Evolutionary conservation across 2,797 vertebrate genomes (phyloP).

Genomic region (Clarias platycephalus): DNA sequence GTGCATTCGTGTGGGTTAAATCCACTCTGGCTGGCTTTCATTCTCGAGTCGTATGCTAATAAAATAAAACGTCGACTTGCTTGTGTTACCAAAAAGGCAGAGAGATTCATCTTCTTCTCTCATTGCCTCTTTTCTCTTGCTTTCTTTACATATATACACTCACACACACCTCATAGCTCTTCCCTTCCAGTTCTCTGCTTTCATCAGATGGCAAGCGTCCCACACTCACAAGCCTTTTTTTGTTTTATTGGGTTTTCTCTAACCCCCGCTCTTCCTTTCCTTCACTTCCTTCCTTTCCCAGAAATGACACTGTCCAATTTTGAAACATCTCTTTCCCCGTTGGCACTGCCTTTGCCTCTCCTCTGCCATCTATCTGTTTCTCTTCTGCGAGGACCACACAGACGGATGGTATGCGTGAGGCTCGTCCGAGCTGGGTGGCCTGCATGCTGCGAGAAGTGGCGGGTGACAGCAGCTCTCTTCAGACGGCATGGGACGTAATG

Average conservation of each 20-base stretch:
- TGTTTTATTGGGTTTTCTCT: slow-evolving; percentile 46
- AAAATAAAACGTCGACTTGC: slow-evolving; percentile 32
- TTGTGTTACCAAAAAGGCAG: slow-evolving; percentile 41
- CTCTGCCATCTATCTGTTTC: slow-evolving; percentile 71
- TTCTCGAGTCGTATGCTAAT: slow-evolving; percentile 4
- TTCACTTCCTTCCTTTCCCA: slow-evolving; percentile 64
- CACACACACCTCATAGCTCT: slow-evolving; percentile 26
- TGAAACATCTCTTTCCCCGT: slow-evolving; percentile 74
- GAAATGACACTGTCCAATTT: slow-evolving; percentile 80
- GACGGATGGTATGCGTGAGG: slow-evolving; percentile 78
- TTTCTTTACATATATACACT: slow-evolving; percentile 5
- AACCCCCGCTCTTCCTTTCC: slow-evolving; percentile 26
- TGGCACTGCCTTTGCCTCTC: slow-evolving; percentile 67
- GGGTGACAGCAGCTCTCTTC: slow-evolving; percentile 79
- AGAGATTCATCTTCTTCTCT: slow-evolving; percentile 51
- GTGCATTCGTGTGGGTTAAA: slow-evolving; percentile 34
- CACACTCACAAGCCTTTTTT: slow-evolving; percentile 54
- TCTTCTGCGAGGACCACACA: slow-evolving; percentile 81
- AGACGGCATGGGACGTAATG: slow-evolving; percentile 77
- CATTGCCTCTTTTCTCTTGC: slow-evolving; percentile 2
- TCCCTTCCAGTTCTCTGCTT: slow-evolving; percentile 48
- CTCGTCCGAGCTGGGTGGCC: slow-evolving; percentile 81
- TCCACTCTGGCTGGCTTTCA: slow-evolving; percentile 44
- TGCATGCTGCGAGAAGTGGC: slow-evolving; percentile 75
- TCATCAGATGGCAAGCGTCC: slow-evolving; percentile 55